Evolutionary conservation across 2,888 invertebrate species (phyloP).

Genomic region (Trissoscelio sp.): DNA sequence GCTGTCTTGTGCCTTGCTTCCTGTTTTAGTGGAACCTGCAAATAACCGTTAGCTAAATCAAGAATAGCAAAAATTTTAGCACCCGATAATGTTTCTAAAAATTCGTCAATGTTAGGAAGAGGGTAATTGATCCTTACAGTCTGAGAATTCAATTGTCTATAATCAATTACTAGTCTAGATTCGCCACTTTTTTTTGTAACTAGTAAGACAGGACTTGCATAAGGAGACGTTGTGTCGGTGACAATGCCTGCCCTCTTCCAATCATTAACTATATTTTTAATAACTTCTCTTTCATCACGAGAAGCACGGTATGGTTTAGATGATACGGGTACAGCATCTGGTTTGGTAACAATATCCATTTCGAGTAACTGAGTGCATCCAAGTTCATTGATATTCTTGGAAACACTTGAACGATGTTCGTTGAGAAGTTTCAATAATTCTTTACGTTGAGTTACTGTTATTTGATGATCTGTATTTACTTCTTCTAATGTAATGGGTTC

Average conservation of each 20-base stretch:
- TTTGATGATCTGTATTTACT: neutral
- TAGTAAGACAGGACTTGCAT: too few relatives aligned
- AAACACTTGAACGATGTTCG: neutral
- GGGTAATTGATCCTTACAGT: neutral
- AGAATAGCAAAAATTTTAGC: conserved; percentile 43
- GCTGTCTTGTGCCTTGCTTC: conserved; percentile 62
- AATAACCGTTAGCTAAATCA: conserved; percentile 61
- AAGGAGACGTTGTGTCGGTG: too few relatives aligned
- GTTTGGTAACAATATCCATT: neutral
- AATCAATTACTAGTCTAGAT: conserved; percentile 60
- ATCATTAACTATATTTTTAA: neutral
- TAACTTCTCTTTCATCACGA: neutral
- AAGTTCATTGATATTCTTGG: neutral
- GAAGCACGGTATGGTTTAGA: neutral
- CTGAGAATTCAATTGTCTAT: conserved; percentile 53
- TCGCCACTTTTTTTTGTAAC: conserved; percentile 22
- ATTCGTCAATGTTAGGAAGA: conserved; percentile 4
- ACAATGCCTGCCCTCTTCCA: neutral
- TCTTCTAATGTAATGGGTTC: neutral
- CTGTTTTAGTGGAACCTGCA: conserved; percentile 64
- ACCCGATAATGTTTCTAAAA: conserved; percentile 10
- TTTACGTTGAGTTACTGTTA: neutral
- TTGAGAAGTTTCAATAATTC: neutral
- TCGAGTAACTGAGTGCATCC: conserved; percentile 2
- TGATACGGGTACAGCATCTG: neutral